These are phyloP conservation scores for Clarias fuscus DNA, from an alignment of 2,797 vertebrate genomes.

Conservation along the genomic window DNA sequence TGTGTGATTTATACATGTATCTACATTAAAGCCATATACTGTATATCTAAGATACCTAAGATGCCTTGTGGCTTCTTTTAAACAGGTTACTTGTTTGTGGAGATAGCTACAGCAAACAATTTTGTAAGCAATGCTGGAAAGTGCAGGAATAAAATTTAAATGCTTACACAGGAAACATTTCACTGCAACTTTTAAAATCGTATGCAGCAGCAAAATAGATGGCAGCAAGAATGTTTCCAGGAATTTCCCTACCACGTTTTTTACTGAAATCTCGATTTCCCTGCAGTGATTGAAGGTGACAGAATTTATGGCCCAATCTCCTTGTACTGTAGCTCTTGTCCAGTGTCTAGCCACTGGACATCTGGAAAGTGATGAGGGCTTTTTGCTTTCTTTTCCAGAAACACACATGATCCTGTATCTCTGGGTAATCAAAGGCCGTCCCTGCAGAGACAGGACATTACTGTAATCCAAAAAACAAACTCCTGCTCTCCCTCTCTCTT, in stretches of 20 bases:
- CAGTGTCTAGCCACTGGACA: neutral
- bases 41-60: neutral
- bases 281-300: neutral
- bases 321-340: neutral
- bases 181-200: neutral
- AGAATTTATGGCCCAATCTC: neutral
- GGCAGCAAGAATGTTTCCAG: neutral
- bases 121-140: neutral
- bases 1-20: neutral
- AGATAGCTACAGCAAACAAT: neutral
- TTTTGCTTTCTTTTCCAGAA: neutral
- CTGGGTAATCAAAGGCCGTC: slow-evolving; percentile 43
- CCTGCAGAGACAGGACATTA: slow-evolving; percentile 50
- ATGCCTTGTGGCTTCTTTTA: neutral
- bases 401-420: neutral
- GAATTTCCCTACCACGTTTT: neutral
- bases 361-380: neutral
- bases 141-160: neutral
- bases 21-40: neutral
- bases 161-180: neutral
- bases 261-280: neutral
- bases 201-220: neutral
- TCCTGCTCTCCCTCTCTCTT: slow-evolving; percentile 15
- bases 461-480: slow-evolving; percentile 54
- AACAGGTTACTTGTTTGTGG: neutral